phyloP scores from a whole-genome alignment of 2,113 vertebrate genomes.

The Thryonomys swinderianus region DNA sequence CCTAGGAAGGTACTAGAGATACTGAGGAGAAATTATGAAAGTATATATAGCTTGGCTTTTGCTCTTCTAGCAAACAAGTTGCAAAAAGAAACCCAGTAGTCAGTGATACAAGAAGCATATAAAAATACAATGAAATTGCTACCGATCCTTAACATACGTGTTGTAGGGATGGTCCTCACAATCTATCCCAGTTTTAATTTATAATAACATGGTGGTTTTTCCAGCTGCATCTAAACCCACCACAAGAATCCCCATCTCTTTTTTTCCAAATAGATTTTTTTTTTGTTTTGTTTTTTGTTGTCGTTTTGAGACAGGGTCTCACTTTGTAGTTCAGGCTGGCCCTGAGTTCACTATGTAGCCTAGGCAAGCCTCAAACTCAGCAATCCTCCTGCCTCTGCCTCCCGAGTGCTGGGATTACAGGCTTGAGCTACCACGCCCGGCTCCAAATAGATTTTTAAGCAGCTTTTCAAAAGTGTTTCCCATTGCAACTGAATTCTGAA shows the following conservation, averaged over 20 bases:
- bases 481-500: constrained; percentile 83
- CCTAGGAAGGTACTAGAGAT: not conserved
- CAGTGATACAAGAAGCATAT: not conserved
- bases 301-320: too few relatives aligned
- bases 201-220: constrained; percentile 94
- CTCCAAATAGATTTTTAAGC: constrained; percentile 91
- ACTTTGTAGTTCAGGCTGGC: too few relatives aligned
- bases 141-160: constrained; percentile 82
- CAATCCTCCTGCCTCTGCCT: too few relatives aligned
- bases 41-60: not conserved
- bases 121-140: not conserved
- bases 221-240: constrained; percentile 93
- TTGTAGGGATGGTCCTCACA: constrained; percentile 93
- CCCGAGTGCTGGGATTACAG: too few relatives aligned
- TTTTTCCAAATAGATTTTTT: constrained; percentile 91
- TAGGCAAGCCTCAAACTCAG: too few relatives aligned
- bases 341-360: too few relatives aligned
- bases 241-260: constrained; percentile 92
- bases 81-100: not conserved
- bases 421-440: too few relatives aligned
- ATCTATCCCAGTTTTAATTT: constrained; percentile 93
- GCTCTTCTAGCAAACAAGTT: not conserved
- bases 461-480: constrained; percentile 90
- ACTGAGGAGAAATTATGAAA: not conserved
- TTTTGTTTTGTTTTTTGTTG: too few relatives aligned